Evolutionary conservation across 2,888 invertebrate genomes (phyloP), one percentile per base, ranked within the genome.

Genomic region (Venusia cambrica): DNA sequence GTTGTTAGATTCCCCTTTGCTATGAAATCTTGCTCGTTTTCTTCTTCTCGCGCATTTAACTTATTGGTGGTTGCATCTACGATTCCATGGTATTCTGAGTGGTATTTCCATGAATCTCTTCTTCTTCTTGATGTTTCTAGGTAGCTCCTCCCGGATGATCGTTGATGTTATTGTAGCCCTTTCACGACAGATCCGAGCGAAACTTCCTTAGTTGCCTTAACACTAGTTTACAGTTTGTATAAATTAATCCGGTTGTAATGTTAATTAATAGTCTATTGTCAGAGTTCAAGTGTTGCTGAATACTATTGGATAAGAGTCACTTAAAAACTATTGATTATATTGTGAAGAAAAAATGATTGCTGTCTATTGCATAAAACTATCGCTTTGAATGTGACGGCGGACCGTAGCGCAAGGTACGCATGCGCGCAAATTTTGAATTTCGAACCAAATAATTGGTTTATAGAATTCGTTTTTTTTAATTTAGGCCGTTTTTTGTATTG

Each of bases 251-350:
- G 76, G 81, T 79, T 60, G 33, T 54, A n/a, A n/a, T n/a, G n/a
- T n/a, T n/a, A n/a, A n/a, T n/a, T 51, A 52, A 63, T 55, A 62
- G 58, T 73, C 59, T 79, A 64, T 71, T 62, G 60, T 54, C 35
- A 71, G 54, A 77, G 78, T 84, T 80, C 84, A 85, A 85, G 87
- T 85, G 87, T 85, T 85, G 87, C 87, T 75, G 85, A 84, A 78
- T 85, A 79, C 68, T 80, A 76, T 73, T 69, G 65, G 68, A 73
- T 74, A 75, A 56, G 72, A 73, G 68, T 75, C 83, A 84, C 85
- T 87, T 87, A 87, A 71, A 64, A 73, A 73, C 85, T 85, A 85
- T 78, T 66, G 77, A 83, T 79, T 83, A 87, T 80, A 54, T 49
- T 62, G 59, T 61, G 56, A 57, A 59, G 62, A 74, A 66, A 73